Evolutionary conservation across 2,888 invertebrate species (phyloP).

Genomic region (Dolichopus griseipennis): DNA sequence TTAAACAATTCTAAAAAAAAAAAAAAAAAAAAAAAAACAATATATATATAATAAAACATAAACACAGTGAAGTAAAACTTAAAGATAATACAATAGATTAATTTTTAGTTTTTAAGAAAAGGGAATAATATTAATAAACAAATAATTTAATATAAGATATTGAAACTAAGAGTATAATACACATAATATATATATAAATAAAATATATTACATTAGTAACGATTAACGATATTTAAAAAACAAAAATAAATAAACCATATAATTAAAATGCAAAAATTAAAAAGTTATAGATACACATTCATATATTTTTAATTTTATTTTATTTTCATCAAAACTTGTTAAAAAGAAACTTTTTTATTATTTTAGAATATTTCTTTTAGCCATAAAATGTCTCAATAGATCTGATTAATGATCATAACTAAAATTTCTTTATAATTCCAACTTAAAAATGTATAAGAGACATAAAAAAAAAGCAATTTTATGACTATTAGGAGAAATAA

Average conservation of each 20-base stretch:
- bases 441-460: too few relatives aligned
- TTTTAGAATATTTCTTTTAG: too few relatives aligned
- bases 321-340: not conserved
- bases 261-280: not conserved
- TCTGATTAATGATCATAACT: too few relatives aligned
- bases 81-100: constrained; percentile 1
- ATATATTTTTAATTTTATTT: not conserved
- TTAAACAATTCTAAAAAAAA: not conserved
- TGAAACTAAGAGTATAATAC: not conserved
- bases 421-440: too few relatives aligned
- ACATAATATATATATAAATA: not conserved
- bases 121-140: constrained; percentile 2
- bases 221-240: not conserved
- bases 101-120: not conserved
- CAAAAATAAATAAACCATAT: not conserved
- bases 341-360: too few relatives aligned
- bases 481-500: too few relatives aligned
- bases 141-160: not conserved
- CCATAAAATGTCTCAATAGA: too few relatives aligned
- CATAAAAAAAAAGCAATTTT: too few relatives aligned
- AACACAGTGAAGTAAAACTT: not conserved
- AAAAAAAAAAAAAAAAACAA: not conserved
- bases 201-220: not conserved
- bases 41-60: not conserved
- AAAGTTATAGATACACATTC: not conserved